Evolutionary conservation across 2,888 invertebrate genomes (phyloP).

Genomic region (Drosophila vallismaia): DNA sequence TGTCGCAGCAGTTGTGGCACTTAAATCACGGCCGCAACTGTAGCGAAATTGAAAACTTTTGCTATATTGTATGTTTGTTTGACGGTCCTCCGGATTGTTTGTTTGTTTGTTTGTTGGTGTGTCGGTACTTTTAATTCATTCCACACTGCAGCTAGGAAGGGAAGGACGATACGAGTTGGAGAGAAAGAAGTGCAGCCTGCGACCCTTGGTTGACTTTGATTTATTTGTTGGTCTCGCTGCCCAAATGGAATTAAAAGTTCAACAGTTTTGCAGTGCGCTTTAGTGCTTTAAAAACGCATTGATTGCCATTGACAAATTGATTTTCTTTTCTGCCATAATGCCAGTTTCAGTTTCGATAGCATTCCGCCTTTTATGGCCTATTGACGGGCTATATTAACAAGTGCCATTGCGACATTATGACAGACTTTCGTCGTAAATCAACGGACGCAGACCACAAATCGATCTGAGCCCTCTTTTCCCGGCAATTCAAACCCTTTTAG

Average conservation of each 20-base stretch:
- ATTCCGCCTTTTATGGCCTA: background rate
- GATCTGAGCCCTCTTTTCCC: constrained; percentile 22
- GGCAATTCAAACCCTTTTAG: constrained; percentile 15
- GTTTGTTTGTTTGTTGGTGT: constrained; percentile 19
- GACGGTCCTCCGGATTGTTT: constrained; percentile 11
- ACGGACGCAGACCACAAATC: constrained; percentile 42
- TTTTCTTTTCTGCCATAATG: constrained; percentile 59
- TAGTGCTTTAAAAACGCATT: constrained; percentile 50
- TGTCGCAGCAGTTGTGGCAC: constrained; percentile 39
- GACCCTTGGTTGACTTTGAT: constrained; percentile 66
- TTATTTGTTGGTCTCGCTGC: constrained; percentile 68
- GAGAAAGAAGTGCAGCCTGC: background rate
- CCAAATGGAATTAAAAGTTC: constrained; percentile 76
- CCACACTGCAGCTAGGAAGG: constrained; percentile 61
- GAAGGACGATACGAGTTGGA: background rate
- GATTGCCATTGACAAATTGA: constrained; percentile 74
- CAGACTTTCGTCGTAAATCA: constrained; percentile 56
- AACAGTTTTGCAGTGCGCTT: constrained; percentile 48
- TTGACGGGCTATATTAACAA: constrained; percentile 53
- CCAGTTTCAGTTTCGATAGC: constrained; percentile 48
- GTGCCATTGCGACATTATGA: constrained; percentile 48
- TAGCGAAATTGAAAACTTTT: constrained; percentile 68
- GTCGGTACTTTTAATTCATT: constrained; percentile 70
- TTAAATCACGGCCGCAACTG: constrained; percentile 68
- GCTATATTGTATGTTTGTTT: constrained; percentile 21